phyloP scores from a whole-genome alignment of 1,140 invertebrate genomes.

The Fopius arisanus region DNA sequence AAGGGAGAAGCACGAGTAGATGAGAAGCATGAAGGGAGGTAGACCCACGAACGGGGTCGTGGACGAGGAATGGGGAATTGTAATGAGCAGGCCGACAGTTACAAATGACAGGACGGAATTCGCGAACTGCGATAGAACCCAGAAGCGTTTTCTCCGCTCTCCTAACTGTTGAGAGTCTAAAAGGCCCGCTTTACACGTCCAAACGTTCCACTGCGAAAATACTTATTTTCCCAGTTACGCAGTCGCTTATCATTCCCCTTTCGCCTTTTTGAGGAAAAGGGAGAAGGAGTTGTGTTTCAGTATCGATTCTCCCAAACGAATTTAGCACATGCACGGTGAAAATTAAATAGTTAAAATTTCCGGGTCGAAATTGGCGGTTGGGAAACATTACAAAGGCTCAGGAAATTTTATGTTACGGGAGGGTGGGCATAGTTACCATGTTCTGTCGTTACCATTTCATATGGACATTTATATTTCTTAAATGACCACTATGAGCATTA shows the following conservation, averaged over 20 bases:
- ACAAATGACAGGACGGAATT: slow-evolving; percentile 67
- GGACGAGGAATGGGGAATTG: slow-evolving; percentile 64
- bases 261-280: not conserved
- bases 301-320: too few species aligned
- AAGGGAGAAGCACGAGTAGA: slow-evolving; percentile 11
- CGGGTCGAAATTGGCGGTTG: too few species aligned
- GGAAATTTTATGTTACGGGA: too few species aligned
- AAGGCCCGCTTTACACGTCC: slow-evolving; percentile 28
- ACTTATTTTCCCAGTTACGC: slow-evolving; percentile 44
- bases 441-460: too few species aligned
- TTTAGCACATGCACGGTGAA: too few species aligned
- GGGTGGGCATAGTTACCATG: too few species aligned
- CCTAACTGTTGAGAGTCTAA: slow-evolving; percentile 16
- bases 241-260: slow-evolving; percentile 29
- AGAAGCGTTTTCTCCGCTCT: slow-evolving; percentile 44
- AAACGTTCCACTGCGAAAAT: slow-evolving; percentile 23
- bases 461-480: too few species aligned
- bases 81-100: slow-evolving; percentile 67
- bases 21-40: slow-evolving; percentile 35
- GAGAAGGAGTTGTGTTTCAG: not conserved
- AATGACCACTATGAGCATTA: too few species aligned
- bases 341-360: too few species aligned
- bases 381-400: too few species aligned
- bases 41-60: slow-evolving; percentile 32
- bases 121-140: slow-evolving; percentile 64